Evolutionary conservation across 1,140 invertebrate species (phyloP), one percentile per base, ranked within the genome.

Genomic region (Leptinotarsa texana): DNA sequence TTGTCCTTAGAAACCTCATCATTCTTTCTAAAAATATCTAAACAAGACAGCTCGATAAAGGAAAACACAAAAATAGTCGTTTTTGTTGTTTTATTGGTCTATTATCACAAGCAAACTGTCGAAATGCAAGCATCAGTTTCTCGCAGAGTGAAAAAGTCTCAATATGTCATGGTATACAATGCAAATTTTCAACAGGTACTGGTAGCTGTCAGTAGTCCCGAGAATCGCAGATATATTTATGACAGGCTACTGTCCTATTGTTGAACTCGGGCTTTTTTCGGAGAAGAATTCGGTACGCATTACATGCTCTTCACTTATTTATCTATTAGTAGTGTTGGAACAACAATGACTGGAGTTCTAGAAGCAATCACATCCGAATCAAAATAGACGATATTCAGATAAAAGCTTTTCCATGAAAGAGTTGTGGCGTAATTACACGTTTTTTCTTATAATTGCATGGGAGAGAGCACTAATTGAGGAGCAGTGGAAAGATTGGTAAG

Each of bases 61-160:
- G 51, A 57, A 57, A 57, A 57, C 51, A 57, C 51, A 57, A 57
- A 42, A 57, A 57, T 57, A 57, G 51, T 57, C 51, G 51, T 57
- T 57, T 57, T 57, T 57, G 51, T 57, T 57, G 51, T 57, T 57
- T 57, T 57, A 57, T 57, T 57, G 51, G 51, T 57, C 51, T 57
- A 57, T 57, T 57, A 57, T 57, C n/a, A 18, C 51, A 5, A 42
- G 33, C n/a, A 57, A 57, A 18, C 51, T 57, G 51, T 57, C 51
- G 51, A 57, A 18, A 57, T 5, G n/a, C 4, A 57, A 57, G 51
- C 15, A 57, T 57, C 51, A 57, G 51, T 18, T 57, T 17, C 51
- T 57, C 4, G 6, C 51, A 57, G 51, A 15, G 51, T 18, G 51
- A 15, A 57, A 57, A 57, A 57, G 13, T 57, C n/a, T 18, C 51